Conservation (phyloP, 2,888 invertebrate species). For the Tetropium fuscum region DNA sequence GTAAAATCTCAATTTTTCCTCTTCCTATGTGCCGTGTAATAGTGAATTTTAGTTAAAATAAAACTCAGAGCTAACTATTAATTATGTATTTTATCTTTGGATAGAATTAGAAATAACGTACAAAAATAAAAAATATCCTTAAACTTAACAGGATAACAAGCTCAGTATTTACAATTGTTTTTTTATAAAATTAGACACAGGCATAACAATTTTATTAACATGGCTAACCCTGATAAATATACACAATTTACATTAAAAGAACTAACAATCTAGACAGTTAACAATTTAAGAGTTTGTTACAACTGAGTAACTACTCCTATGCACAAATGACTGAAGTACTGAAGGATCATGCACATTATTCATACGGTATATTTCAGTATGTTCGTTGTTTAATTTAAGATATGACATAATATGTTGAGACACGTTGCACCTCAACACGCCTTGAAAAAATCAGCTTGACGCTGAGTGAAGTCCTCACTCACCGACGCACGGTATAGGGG, state of each 20-base stretch:
- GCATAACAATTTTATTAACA: constrained; percentile 1
- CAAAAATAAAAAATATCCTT: constrained; percentile 18
- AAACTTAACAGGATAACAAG: constrained; percentile 9
- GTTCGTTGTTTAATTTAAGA: too few relatives aligned
- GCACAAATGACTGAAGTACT: constrained; percentile 3
- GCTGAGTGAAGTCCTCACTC: too few relatives aligned
- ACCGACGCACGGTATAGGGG: too few relatives aligned
- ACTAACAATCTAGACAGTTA: constrained; percentile 2
- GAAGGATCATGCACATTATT: too few relatives aligned
- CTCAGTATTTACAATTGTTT: constrained; percentile 13
- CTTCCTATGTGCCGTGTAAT: too few relatives aligned
- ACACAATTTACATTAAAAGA: constrained; percentile 8
- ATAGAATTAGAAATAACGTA: constrained; percentile 11
- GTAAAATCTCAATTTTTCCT: too few relatives aligned
- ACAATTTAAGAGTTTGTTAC: not conserved
- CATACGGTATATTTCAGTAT: too few relatives aligned
- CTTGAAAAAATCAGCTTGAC: too few relatives aligned
- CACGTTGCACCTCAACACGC: too few relatives aligned
- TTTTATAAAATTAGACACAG: constrained; percentile 4
- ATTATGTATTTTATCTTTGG: constrained; percentile 25
- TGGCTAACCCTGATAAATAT: constrained; percentile 11
- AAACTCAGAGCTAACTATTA: constrained; percentile 9
- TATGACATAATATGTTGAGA: too few relatives aligned
- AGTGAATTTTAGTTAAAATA: too few relatives aligned
- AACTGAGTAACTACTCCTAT: constrained; percentile 1